phyloP scores from a whole-genome alignment of 2,797 vertebrate genomes.

The Tolypeutes matacus region DNA sequence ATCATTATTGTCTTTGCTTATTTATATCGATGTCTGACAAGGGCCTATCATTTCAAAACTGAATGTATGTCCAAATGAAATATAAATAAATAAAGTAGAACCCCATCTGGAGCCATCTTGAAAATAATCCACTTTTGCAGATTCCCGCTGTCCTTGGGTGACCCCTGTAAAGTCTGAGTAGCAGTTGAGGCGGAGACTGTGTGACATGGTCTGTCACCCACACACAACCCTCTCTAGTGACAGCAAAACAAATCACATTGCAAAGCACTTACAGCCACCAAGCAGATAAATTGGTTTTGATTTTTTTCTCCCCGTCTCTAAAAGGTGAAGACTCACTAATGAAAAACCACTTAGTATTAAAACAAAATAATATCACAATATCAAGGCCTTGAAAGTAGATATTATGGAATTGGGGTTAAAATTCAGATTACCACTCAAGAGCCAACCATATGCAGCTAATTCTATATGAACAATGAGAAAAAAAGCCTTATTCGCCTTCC shows the following conservation, averaged over 20 bases:
- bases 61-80: slow-evolving; percentile 9
- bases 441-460: not conserved
- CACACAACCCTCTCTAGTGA: not conserved
- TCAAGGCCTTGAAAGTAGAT: slow-evolving; percentile 44
- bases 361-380: slow-evolving; percentile 35
- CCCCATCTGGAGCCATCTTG: not conserved
- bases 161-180: not conserved
- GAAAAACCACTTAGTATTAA: slow-evolving; percentile 21
- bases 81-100: slow-evolving; percentile 58
- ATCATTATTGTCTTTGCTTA: slow-evolving; percentile 30
- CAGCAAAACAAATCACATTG: slow-evolving; percentile 26
- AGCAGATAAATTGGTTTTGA: slow-evolving; percentile 30
- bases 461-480: not conserved
- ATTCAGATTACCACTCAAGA: slow-evolving; percentile 34
- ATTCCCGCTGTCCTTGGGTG: slow-evolving; percentile 27
- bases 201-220: not conserved
- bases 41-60: not conserved
- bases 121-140: slow-evolving; percentile 29
- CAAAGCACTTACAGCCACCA: slow-evolving; percentile 34
- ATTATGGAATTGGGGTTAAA: slow-evolving; percentile 31
- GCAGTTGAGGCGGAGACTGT: not conserved
- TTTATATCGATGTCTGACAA: slow-evolving; percentile 1
- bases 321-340: slow-evolving; percentile 53
- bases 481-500: not conserved
- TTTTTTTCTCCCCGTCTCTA: not conserved